Base-by-base conservation (phyloP, 2,888 invertebrate species). In the Scelioninae gen. 1 region DNA sequence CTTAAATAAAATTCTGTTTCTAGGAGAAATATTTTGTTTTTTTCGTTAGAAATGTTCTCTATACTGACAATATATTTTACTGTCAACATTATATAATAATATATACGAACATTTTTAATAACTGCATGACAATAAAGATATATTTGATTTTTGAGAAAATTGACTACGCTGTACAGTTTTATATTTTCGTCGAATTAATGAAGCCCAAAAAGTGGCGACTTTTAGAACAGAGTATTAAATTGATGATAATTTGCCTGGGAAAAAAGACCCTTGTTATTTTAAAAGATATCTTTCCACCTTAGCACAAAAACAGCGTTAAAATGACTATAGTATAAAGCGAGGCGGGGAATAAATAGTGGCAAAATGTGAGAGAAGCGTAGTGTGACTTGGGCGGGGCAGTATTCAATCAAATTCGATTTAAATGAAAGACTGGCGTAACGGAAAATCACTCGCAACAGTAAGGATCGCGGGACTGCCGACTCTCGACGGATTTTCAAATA, bases 361-460 rank as follows among this genome's bases (percentile, higher is more conserved):
- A 60, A 66, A 66, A 51, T 47, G 66, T 47, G 60, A 71, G 47
- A 74, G 56, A 45, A 65, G 58, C 15, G 63, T 16, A 56, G 68
- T 38, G 53, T 47, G 49, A 49, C 34, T 77, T 69, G 34, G 68
- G 53, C 43, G 47, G 15, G 40, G 58, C 43, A 45, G 72, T 60
- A 72, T 82, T 82, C 78, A 77, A 83, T 68, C 78, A 58, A 58
- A 79, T 85, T 78, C 84, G 83, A 86, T 86, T 85, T 84, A 85
- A 84, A 86, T 82, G 84, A 86, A 81, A 78, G 83, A 78, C 69
- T 65, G 84, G 65, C 81, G 77, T 62, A 71, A 79, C 71, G 79
- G 81, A 84, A 79, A 84, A 84, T 72, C 81, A 75, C 63, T 81
- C 40, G 78, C 65, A 51, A 82, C 68, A 60, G 72, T 74, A 79